A percentile compares a stretch with the other conserved stretches of the same genome.
These are phyloP conservation scores for Catharus fuscescens DNA, from an alignment of 2,113 vertebrate genomes.

Conservation along the genomic window DNA sequence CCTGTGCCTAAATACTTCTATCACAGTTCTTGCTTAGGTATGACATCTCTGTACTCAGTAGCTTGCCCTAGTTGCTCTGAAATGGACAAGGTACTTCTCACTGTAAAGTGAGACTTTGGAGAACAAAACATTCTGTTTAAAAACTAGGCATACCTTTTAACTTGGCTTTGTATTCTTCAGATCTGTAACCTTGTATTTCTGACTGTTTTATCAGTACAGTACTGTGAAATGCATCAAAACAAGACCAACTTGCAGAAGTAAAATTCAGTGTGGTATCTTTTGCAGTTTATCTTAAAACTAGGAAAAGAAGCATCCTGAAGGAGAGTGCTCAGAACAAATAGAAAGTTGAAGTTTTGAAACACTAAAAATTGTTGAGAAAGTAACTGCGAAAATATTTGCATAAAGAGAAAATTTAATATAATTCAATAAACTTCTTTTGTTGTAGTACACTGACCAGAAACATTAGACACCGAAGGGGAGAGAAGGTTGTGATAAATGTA, in stretches of 20 bases:
- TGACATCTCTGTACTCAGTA: neutral
- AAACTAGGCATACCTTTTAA: neutral
- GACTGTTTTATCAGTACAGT: neutral
- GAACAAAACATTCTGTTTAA: neutral
- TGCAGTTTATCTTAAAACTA: neutral
- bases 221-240: neutral
- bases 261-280: neutral
- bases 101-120: neutral
- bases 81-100: neutral
- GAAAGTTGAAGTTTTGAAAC: neutral
- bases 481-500: conserved; percentile 96
- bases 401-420: neutral
- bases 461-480: conserved; percentile 92
- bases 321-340: neutral
- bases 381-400: neutral
- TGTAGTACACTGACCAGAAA: conserved; percentile 94
- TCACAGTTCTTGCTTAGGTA: rapidly evolving
- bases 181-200: neutral
- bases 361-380: neutral
- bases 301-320: neutral
- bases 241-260: neutral
- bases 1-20: neutral
- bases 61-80: neutral
- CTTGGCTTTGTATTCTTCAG: neutral
- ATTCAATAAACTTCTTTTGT: neutral